A percentile compares a stretch with the other conserved stretches of the same genome.
These are phyloP conservation scores for Lordiphosa andalusiaca DNA, from an alignment of 2,888 invertebrate species.

Conservation along the genomic window DNA sequence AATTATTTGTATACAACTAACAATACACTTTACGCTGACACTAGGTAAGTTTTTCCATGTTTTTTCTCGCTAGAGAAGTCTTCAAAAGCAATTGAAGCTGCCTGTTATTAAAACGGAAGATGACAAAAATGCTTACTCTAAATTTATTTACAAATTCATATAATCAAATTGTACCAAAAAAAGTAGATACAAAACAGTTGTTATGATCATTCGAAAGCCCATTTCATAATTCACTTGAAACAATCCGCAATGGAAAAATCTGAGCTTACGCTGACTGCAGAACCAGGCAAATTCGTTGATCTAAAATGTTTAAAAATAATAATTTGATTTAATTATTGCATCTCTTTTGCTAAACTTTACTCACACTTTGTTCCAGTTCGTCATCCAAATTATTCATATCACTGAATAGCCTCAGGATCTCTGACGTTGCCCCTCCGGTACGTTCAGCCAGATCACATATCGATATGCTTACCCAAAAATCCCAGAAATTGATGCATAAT, in stretches of 20 bases:
- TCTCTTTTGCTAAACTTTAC: not conserved
- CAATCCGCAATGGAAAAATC: slow-evolving; percentile 30
- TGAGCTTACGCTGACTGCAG: slow-evolving; percentile 27
- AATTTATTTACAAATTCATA: slow-evolving; percentile 29
- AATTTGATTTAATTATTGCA: slow-evolving; percentile 24
- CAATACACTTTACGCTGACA: too few species aligned
- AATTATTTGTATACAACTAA: too few species aligned
- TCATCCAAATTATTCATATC: slow-evolving; percentile 2
- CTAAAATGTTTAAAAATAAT: slow-evolving; percentile 18
- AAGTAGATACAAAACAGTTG: slow-evolving; percentile 31
- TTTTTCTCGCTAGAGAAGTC: too few species aligned
- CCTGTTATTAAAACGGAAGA: too few species aligned
- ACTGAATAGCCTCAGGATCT: slow-evolving; percentile 31
- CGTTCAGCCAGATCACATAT: slow-evolving; percentile 36
- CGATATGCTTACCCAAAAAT: slow-evolving; percentile 44
- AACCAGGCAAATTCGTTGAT: slow-evolving; percentile 31
- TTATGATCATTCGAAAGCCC: slow-evolving; percentile 44
- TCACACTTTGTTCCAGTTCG: slow-evolving; percentile 15
- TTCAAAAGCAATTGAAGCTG: too few species aligned
- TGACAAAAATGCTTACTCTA: too few species aligned
- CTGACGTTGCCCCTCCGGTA: slow-evolving; percentile 25
- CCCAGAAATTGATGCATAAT: slow-evolving; percentile 30
- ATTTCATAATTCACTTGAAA: slow-evolving; percentile 33
- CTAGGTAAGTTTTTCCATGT: too few species aligned
- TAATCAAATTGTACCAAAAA: slow-evolving; percentile 52